Percentiles rank a stretch among this genome's conserved stretches.
Evolutionary conservation across 2,797 vertebrate genomes (phyloP).

Genomic region (Xerus rutilus): DNA sequence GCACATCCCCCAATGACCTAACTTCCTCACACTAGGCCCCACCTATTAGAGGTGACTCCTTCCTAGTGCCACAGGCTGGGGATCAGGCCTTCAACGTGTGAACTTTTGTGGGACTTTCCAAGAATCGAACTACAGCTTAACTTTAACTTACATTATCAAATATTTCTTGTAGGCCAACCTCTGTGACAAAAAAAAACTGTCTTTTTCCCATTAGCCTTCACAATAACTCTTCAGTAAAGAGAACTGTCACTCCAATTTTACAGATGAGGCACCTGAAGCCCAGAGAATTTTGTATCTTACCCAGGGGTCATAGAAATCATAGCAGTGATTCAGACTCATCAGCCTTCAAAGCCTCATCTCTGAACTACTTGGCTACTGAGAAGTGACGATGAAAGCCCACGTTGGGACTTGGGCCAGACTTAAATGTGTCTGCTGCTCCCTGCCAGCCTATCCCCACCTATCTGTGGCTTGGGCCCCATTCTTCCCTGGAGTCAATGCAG

Average conservation of each 20-base stretch:
- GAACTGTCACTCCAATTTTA: neutral
- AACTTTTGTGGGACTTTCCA: neutral
- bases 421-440: slow-evolving; percentile 2
- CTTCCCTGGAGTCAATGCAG: neutral
- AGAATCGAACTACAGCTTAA: neutral
- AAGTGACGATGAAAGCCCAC: neutral
- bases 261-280: neutral
- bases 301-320: neutral
- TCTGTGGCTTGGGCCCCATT: neutral
- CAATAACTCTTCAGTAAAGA: neutral
- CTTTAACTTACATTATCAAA: neutral
- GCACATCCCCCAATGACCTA: neutral
- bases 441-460: neutral
- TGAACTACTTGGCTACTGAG: neutral
- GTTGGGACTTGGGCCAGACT: neutral
- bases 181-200: neutral
- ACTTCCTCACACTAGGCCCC: neutral
- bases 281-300: slow-evolving; percentile 18
- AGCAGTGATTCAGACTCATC: neutral
- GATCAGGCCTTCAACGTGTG: neutral
- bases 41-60: too few relatives aligned
- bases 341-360: slow-evolving; percentile 1
- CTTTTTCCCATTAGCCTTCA: neutral
- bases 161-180: neutral
- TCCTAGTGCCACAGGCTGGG: neutral